A percentile compares a stretch with the other conserved stretches of the same genome.
Conservation (phyloP, 2,888 invertebrate species). For the Alitta virens region DNA sequence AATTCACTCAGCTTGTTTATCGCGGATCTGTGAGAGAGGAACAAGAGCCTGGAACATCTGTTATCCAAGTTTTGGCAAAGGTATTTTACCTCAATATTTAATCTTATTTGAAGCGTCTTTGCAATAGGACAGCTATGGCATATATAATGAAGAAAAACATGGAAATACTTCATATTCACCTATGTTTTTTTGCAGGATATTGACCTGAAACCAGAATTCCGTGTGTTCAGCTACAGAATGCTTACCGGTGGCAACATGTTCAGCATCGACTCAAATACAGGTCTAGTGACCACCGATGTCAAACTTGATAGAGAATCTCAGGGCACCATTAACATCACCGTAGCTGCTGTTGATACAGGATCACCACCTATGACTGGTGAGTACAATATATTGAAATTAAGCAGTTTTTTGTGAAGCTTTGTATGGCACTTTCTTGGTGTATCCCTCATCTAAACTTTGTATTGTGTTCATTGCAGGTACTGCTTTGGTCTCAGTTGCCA, state of each 20-base stretch:
- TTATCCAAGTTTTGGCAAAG: constrained; percentile 79
- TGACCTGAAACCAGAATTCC: constrained; percentile 36
- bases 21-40: constrained; percentile 80
- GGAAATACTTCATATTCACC: no score
- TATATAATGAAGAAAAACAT: no score
- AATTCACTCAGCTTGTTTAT: constrained; percentile 78
- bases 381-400: neutral
- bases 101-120: no score
- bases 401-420: no score
- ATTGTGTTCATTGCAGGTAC: constrained; percentile 65
- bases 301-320: constrained; percentile 44
- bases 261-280: constrained; percentile 32
- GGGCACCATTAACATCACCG: constrained; percentile 38
- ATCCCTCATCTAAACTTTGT: no score
- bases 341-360: constrained; percentile 45
- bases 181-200: constrained; percentile 34
- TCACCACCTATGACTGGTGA: constrained; percentile 42
- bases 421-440: no score
- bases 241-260: constrained; percentile 40
- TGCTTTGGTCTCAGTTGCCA: constrained; percentile 74
- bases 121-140: no score
- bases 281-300: constrained; percentile 36
- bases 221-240: constrained; percentile 41
- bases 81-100: no score
- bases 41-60: constrained; percentile 77